Base-by-base conservation (phyloP, 2,888 invertebrate genomes). In the Agriotes lineatus region DNA sequence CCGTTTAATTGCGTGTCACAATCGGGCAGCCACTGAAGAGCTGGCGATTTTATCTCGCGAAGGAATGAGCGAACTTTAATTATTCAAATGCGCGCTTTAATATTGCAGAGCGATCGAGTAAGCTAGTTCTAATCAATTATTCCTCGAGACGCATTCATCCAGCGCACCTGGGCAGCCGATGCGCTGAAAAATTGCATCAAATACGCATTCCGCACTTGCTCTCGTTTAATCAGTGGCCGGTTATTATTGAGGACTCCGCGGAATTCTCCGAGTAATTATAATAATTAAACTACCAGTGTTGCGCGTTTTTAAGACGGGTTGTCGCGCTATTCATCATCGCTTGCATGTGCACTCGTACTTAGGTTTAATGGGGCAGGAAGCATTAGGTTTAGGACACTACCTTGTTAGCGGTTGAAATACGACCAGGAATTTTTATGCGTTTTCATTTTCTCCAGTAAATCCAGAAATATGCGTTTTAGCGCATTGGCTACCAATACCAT, bases 271-370 rank as follows among this genome's bases (percentile, higher is more conserved):
- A 45, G 45, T 45, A 45, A 45, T 45, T 45, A 45, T 45, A 45
- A 45, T 45, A 45, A 45, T 45, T 45, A 45, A 45, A 45, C 20
- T 45, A 45, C 45, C 45, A 45, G 45, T 45, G 45, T 45, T 19
- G 45, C 10, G 19, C 2, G 10, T 18, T 45, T 44, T 19, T 44
- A 3, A 2, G 12, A 39, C 37, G 37, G 5, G 12, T 10, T 39
- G 4, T 39, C 14, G 37, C 1, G 14, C 12, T 14, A n/a, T 39
- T 39, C 37, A 39, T 39, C 10, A n/a, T 39, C 14, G 37, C n/a
- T 39, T 14, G 12, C 37, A 12, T 14, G 12, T 12, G 37, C 1
- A 25, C 25, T 25, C 7, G 7, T 7, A 25, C 3, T 25, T 7
- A 25, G 7, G 25, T 25, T 25, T 25, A 25, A 25, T 25, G 7